Conservation (phyloP, 2,797 vertebrate species). For the Bradypodion pumilum region DNA sequence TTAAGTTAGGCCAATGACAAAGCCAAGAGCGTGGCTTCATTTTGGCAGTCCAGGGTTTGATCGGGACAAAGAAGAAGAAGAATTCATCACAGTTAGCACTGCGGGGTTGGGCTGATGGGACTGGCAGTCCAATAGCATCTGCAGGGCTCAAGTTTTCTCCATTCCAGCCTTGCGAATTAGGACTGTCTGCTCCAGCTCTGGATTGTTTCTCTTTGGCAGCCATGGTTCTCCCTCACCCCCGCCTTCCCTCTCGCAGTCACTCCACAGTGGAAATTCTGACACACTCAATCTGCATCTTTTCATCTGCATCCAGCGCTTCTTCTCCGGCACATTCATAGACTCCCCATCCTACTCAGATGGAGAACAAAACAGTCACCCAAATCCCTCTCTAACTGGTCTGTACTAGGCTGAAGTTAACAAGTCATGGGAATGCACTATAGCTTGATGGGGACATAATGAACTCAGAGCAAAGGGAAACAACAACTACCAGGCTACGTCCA, state of each 20-base stretch:
- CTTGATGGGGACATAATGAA: conserved; percentile 60
- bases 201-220: conserved; percentile 70
- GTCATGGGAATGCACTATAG: conserved; percentile 53
- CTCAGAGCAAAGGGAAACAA: conserved; percentile 51
- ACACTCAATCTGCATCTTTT: conserved; percentile 70
- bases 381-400: conserved; percentile 60
- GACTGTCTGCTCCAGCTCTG: conserved; percentile 18
- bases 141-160: too few species aligned
- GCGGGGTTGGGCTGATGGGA: background rate
- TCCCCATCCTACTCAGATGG: conserved; percentile 70
- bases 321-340: conserved; percentile 71
- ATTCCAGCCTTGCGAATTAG: background rate
- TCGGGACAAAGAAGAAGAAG: too few species aligned
- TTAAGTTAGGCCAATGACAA: too few species aligned
- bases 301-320: conserved; percentile 66
- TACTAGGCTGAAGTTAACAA: conserved; percentile 53
- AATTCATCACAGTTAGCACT: background rate
- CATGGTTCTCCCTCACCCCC: conserved; percentile 46
- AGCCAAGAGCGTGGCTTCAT: too few species aligned
- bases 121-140: too few species aligned
- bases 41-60: too few species aligned
- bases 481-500: conserved; percentile 38
- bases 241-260: background rate
- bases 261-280: conserved; percentile 79
- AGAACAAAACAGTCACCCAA: conserved; percentile 68